Evolutionary conservation across 2,888 invertebrate genomes (phyloP), one percentile per base, ranked within the genome.

Genomic region (Eupithecia vulgata): DNA sequence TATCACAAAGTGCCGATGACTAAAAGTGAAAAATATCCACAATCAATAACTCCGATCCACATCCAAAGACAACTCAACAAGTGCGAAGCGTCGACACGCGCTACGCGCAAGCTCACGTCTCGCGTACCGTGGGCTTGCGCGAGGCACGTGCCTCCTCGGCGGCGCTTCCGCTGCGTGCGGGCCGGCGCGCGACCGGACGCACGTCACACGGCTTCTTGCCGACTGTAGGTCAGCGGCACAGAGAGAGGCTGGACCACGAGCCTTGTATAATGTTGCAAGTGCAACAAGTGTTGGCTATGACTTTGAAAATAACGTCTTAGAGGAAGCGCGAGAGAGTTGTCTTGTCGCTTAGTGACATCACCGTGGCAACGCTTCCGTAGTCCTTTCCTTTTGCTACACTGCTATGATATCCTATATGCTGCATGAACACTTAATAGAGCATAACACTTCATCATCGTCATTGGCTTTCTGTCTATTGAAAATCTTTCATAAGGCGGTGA

Each of bases 241-340:
- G 59, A 59, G 57, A 21, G 57, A 30, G 34, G 17, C 34, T 17
- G 25, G 12, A 25, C 57, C 25, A 13, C 21, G 5, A 25, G 57
- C 57, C 57, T 61, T n/a, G 13, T 25, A 25, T 40, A 6, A 65
- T 13, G 40, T 65, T 21, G 25, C 40, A 40, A 57, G 25, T 52
- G 65, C 65, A 65, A 65, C 65, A 65, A 65, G 65, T 65, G 65
- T 17, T 61, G 61, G 0, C 25, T 25, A 40, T 40, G 65, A 65
- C 65, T 10, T 65, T 42, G 21, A 40, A 12, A 21, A 13, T 57
- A 42, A 15, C 40, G 12, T 65, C 65, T 65, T 65, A 15, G 37
- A 64, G 37, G 21, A 37, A 17, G 37, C 15, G 35, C 3, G 10
- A 35, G 5, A 12, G 7, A 4, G 5, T n/a, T 8, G 1, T 17